Evolutionary conservation across 2,888 invertebrate genomes (phyloP).

Genomic region (Polydrusus cervinus): DNA sequence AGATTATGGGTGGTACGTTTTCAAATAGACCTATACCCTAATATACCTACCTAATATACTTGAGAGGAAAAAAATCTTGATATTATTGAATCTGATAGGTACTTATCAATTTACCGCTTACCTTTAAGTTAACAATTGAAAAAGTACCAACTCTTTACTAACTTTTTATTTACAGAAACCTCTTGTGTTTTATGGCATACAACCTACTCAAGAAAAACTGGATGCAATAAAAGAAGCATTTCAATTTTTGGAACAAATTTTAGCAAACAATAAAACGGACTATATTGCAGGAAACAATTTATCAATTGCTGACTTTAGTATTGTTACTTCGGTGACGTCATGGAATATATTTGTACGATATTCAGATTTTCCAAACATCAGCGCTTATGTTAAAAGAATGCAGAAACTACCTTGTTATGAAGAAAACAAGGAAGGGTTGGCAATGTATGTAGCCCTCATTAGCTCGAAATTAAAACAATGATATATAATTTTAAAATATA

Average conservation of each 20-base stretch:
- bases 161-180: slow-evolving; percentile 22
- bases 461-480: not conserved
- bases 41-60: too few species aligned
- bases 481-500: not conserved
- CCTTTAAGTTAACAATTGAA: too few species aligned
- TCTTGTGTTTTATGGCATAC: not conserved
- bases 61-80: too few species aligned
- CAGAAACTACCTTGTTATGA: slow-evolving; percentile 57
- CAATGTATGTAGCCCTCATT: not conserved
- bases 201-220: slow-evolving; percentile 29
- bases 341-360: slow-evolving; percentile 23
- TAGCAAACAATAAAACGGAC: slow-evolving; percentile 63
- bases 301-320: slow-evolving; percentile 59
- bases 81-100: too few species aligned
- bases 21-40: too few species aligned
- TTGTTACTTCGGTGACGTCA: slow-evolving; percentile 52
- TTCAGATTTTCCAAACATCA: slow-evolving; percentile 60
- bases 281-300: slow-evolving; percentile 57
- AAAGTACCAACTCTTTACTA: too few species aligned
- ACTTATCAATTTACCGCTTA: too few species aligned
- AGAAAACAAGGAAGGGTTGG: slow-evolving; percentile 46
- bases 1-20: too few species aligned
- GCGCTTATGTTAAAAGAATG: slow-evolving; percentile 57
- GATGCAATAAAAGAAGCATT: slow-evolving; percentile 57
- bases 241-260: slow-evolving; percentile 67